phyloP scores from a whole-genome alignment of 2,888 invertebrate genomes.

The Lepidocyrtoides sp. region DNA sequence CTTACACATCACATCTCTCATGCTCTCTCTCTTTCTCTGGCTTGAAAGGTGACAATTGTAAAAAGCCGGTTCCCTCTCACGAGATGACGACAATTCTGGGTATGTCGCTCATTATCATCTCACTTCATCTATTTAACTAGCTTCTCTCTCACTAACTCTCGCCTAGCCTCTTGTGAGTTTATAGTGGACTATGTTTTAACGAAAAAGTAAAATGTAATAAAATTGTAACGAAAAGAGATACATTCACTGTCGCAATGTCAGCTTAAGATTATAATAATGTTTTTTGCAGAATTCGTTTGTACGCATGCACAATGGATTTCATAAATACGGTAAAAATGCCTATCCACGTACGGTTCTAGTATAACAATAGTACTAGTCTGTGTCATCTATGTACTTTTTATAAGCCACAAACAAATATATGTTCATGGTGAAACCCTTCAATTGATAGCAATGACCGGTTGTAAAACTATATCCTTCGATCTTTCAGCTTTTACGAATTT shows the following conservation, averaged over 20 bases:
- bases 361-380: too few relatives aligned
- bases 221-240: slow-evolving; percentile 30
- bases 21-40: background rate
- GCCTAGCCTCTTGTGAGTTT: background rate
- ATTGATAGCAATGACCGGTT: too few relatives aligned
- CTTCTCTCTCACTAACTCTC: background rate
- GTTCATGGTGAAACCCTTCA: too few relatives aligned
- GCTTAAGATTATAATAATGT: background rate
- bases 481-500: too few relatives aligned
- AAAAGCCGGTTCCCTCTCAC: slow-evolving; percentile 64
- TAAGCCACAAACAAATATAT: too few relatives aligned
- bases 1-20: background rate
- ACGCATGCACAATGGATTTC: background rate
- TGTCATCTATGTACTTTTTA: too few relatives aligned
- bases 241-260: background rate
- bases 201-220: slow-evolving; percentile 51
- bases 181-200: background rate
- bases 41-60: slow-evolving; percentile 50
- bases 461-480: too few relatives aligned
- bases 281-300: background rate
- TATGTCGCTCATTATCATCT: slow-evolving; percentile 50
- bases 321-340: too few relatives aligned
- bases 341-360: too few relatives aligned
- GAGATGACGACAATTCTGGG: background rate
- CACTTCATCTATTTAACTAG: slow-evolving; percentile 49